Conservation (phyloP, 2,113 vertebrate species). For the Axis porcinus region DNA sequence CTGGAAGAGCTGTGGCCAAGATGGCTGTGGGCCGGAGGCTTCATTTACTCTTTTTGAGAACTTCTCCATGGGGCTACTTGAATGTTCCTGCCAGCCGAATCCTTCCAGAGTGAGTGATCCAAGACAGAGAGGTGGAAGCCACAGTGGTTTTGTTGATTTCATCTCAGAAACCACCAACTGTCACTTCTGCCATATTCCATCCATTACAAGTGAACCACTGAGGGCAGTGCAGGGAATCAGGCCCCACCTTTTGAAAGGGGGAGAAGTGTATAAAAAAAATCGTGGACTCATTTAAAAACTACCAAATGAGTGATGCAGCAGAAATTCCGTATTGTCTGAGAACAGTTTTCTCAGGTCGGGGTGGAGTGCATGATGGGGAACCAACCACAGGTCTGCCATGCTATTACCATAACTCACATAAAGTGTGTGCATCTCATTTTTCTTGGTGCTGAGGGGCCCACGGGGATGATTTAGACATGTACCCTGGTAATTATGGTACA, state of each 20-base stretch:
- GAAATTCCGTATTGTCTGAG: not conserved
- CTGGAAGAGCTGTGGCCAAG: not conserved
- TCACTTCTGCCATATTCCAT: not conserved
- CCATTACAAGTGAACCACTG: not conserved
- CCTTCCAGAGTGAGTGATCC: not conserved
- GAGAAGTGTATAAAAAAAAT: too few species aligned
- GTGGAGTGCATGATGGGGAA: not conserved
- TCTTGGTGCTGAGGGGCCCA: not conserved
- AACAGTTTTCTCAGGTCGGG: not conserved
- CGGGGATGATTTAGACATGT: not conserved
- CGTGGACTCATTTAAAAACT: not conserved
- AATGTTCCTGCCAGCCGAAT: not conserved
- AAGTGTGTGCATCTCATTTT: not conserved
- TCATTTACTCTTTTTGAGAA: not conserved
- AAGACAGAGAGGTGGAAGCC: not conserved
- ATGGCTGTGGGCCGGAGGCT: not conserved
- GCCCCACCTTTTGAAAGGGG: not conserved
- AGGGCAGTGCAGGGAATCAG: not conserved
- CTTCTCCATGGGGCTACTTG: not conserved
- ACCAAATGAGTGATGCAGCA: not conserved
- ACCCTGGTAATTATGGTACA: not conserved
- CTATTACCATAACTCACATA: rapidly evolving
- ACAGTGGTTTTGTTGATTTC: not conserved
- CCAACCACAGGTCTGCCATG: not conserved
- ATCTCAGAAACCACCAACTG: not conserved